Conservation (phyloP, 1,140 invertebrate species). For the Eubasilissa regina region DNA sequence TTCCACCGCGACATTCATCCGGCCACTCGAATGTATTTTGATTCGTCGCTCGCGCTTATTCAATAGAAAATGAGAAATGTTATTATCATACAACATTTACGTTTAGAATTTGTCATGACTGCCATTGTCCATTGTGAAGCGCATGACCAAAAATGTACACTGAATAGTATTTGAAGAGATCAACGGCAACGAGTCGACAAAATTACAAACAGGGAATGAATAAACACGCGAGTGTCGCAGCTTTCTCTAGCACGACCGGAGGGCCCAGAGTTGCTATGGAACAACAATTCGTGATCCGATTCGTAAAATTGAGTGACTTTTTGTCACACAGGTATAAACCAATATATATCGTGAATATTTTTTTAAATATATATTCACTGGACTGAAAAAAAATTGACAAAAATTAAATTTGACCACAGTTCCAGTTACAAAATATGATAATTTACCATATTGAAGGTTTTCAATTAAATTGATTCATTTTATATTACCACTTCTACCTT, state of each 20-base stretch:
- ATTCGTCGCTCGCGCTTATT: slow-evolving; percentile 18
- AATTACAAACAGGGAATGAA: not conserved
- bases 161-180: not conserved
- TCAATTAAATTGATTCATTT: no score
- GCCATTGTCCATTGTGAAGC: slow-evolving; percentile 33
- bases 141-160: not conserved
- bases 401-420: not conserved
- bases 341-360: not conserved
- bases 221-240: not conserved
- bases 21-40: not conserved
- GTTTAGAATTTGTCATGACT: slow-evolving; percentile 29
- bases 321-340: not conserved
- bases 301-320: not conserved
- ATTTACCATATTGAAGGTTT: no score
- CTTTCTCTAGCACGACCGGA: not conserved
- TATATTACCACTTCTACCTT: no score
- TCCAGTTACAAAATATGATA: no score
- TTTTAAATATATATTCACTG: not conserved
- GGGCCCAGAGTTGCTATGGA: not conserved
- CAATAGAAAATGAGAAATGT: slow-evolving; percentile 40
- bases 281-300: not conserved
- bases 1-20: no score
- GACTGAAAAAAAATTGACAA: no score
- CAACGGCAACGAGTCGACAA: not conserved
- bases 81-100: slow-evolving; percentile 25